phyloP scores from a whole-genome alignment of 2,797 vertebrate species.

The Rousettus madagascariensis region DNA sequence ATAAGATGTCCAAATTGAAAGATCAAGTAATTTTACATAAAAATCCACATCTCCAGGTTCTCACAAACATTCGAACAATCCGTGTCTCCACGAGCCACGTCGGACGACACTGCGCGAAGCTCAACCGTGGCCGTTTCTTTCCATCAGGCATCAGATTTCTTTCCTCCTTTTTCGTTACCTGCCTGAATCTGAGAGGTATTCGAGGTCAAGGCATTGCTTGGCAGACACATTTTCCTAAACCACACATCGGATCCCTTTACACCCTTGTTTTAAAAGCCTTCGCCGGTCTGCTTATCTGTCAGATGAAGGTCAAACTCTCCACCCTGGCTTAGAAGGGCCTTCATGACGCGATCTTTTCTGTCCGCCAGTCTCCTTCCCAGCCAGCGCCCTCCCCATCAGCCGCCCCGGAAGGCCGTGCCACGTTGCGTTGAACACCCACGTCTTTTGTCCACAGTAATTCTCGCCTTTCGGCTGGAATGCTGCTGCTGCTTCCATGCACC shows the following conservation, averaged over 20 bases:
- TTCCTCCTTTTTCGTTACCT: background rate
- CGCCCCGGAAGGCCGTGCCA: fast-evolving
- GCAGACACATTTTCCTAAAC: background rate
- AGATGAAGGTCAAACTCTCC: background rate
- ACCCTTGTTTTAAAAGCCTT: constrained; percentile 9
- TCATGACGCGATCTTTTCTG: background rate
- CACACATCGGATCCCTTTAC: background rate
- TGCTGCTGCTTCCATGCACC: background rate
- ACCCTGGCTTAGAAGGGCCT: background rate
- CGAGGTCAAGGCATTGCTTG: background rate
- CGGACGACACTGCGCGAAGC: background rate
- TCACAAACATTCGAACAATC: background rate
- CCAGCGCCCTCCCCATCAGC: background rate
- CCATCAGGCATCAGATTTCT: background rate
- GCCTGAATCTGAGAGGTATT: background rate
- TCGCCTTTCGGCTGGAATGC: background rate
- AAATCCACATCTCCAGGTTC: background rate
- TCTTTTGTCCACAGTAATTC: background rate
- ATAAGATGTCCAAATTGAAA: background rate
- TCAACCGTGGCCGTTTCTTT: background rate
- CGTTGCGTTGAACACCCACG: fast-evolving
- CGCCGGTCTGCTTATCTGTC: background rate
- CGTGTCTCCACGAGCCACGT: background rate
- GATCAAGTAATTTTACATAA: background rate
- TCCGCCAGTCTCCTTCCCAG: background rate